Conservation (phyloP, 2,888 invertebrate species). For the Nomada lathburiana region DNA sequence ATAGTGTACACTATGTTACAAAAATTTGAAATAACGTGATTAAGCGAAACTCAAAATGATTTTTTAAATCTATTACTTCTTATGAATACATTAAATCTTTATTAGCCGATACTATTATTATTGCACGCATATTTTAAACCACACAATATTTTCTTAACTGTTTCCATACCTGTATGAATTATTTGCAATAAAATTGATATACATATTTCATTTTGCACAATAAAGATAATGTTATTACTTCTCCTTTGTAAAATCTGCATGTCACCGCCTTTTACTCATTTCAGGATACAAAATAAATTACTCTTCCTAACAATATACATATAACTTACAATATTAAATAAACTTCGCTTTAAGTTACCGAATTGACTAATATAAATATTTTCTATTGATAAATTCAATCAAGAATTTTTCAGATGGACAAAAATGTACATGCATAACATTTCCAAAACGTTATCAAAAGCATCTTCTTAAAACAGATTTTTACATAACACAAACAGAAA, state of each 20-base stretch:
- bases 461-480: not conserved
- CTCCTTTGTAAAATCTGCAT: not conserved
- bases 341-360: conserved; percentile 5
- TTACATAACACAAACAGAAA: conserved; percentile 8
- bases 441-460: conserved; percentile 10
- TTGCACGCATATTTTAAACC: conserved; percentile 57
- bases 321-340: conserved; percentile 31
- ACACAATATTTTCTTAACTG: conserved; percentile 44
- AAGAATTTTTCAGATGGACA: not conserved
- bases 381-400: conserved; percentile 22
- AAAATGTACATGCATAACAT: conserved; percentile 24
- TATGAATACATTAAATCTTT: conserved; percentile 57
- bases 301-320: conserved; percentile 16
- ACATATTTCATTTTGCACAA: conserved; percentile 46
- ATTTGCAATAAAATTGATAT: conserved; percentile 63
- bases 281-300: conserved; percentile 34
- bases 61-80: conserved; percentile 38
- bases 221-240: conserved; percentile 18
- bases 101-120: conserved; percentile 42
- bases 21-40: conserved; percentile 2
- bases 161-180: conserved; percentile 54
- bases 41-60: conserved; percentile 5
- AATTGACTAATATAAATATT: conserved; percentile 25
- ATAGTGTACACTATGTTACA: not conserved
- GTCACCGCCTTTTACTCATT: not conserved